Base-by-base conservation (phyloP, 2,797 vertebrate genomes). In the Nasua narica region DNA sequence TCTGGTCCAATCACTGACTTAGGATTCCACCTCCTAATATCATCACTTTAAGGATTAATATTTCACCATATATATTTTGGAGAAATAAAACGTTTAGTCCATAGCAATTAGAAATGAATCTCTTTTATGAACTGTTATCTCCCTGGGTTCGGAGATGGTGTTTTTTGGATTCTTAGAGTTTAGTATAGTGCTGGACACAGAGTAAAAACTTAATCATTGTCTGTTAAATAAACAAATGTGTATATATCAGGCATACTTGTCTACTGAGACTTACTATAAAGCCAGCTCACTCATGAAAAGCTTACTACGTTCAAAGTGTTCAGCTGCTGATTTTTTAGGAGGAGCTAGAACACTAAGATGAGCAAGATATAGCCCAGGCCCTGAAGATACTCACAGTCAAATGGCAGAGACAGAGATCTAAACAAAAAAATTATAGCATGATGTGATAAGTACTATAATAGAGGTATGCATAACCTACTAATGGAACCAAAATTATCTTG, bases 401-500 rank as follows among this genome's bases (percentile, higher is more conserved):
- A 70, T 69, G 35, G 35, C 46, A 40, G 29, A 94, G 96, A 96
- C 95, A 97, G 95, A 43, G 81, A 94, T 29, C 35, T 89, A 97
- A 96, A 96, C 69, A 96, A 95, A 93, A 43, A 94, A 89, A 90
- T 93, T 94, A 96, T 1, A 67, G 74, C 37, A 72, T 1, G 5
- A 87, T 91, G 52, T 96, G 86, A 19, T 96, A 95, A 96, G 91
- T 94, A 65, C 62, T 93, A 3, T 88, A 94, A 96, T 82, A 91
- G 62, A 90, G 76, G 58, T 58, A 85, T 50, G 14, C 62, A 62
- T 85, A 84, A 94, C 58, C 2, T 70, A 56, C 92, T 95, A 95
- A 97, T 97, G 83, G 91, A 96, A 46, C 35, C 89, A 92, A 96
- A 97, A 95, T 97, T 92, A 96, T 91, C 83, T 89, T 87, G 46